Evolutionary conservation across 2,113 vertebrate genomes (phyloP).

Genomic region (Toxostoma redivivum): DNA sequence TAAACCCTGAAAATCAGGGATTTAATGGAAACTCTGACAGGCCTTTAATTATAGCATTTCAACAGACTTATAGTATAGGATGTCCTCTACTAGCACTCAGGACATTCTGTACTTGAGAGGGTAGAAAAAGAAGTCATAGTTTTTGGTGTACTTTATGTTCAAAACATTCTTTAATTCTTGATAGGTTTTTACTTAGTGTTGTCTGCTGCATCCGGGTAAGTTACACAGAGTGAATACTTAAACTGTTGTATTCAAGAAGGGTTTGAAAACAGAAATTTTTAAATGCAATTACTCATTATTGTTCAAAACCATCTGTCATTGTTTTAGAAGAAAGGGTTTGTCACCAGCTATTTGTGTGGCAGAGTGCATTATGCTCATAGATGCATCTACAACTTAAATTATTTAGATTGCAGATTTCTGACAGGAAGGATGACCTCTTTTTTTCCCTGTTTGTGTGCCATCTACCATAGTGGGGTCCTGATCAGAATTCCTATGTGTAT

Average conservation of each 20-base stretch:
- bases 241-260: neutral
- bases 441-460: neutral
- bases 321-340: neutral
- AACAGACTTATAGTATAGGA: slow-evolving; percentile 57
- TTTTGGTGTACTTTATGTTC: slow-evolving; percentile 12
- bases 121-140: neutral
- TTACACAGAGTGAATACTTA: neutral
- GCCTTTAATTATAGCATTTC: slow-evolving; percentile 73
- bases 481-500: neutral
- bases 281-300: neutral
- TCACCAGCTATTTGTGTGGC: neutral
- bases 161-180: neutral
- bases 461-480: neutral
- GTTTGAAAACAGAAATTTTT: neutral
- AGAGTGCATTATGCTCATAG: neutral
- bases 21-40: slow-evolving; percentile 79
- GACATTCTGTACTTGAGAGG: slow-evolving; percentile 57
- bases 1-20: slow-evolving; percentile 77
- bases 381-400: neutral
- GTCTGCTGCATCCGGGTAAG: neutral
- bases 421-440: neutral
- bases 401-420: neutral
- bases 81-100: slow-evolving; percentile 68
- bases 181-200: neutral
- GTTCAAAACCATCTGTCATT: neutral